Conservation (phyloP, 1,140 invertebrate genomes). For the Luehdorfia chinensis region DNA sequence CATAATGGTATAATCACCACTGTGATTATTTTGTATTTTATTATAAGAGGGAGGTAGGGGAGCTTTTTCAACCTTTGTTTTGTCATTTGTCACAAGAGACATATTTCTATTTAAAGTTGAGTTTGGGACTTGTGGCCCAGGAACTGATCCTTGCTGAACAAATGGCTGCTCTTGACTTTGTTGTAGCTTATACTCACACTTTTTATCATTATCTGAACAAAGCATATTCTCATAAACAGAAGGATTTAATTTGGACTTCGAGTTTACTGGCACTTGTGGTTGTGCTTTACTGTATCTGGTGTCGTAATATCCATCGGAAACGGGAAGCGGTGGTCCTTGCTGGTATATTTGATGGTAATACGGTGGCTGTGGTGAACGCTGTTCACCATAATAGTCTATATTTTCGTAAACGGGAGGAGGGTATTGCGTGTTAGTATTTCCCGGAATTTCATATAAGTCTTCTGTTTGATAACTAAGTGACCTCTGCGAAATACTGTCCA, state of each 20-base stretch:
- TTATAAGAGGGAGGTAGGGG: slow-evolving; percentile 57
- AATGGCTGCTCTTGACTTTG: slow-evolving; percentile 52
- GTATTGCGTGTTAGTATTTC: slow-evolving; percentile 58
- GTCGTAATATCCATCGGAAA: slow-evolving; percentile 78
- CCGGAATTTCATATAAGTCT: slow-evolving; percentile 66
- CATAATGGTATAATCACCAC: slow-evolving; percentile 66
- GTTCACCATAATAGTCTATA: slow-evolving; percentile 84
- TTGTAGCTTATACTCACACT: slow-evolving; percentile 52
- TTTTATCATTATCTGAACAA: slow-evolving; percentile 63
- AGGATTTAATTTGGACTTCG: slow-evolving; percentile 64
- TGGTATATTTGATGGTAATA: slow-evolving; percentile 80
- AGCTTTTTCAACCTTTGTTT: slow-evolving; percentile 51
- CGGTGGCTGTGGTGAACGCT: slow-evolving; percentile 74
- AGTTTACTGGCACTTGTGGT: slow-evolving; percentile 82
- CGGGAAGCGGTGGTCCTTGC: slow-evolving; percentile 55
- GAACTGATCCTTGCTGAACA: slow-evolving; percentile 60
- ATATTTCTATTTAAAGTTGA: slow-evolving; percentile 45
- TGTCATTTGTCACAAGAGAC: slow-evolving; percentile 47
- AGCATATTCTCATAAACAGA: slow-evolving; percentile 69
- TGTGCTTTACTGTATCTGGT: slow-evolving; percentile 80
- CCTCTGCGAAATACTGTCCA: slow-evolving; percentile 80
- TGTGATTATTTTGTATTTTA: slow-evolving; percentile 42
- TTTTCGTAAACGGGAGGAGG: slow-evolving; percentile 87
- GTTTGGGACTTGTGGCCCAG: slow-evolving; percentile 67
- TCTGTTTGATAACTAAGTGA: slow-evolving; percentile 81